Percentiles rank a stretch among this genome's conserved stretches.
phyloP scores from a whole-genome alignment of 2,888 invertebrate species.

The Tenthredo notha region DNA sequence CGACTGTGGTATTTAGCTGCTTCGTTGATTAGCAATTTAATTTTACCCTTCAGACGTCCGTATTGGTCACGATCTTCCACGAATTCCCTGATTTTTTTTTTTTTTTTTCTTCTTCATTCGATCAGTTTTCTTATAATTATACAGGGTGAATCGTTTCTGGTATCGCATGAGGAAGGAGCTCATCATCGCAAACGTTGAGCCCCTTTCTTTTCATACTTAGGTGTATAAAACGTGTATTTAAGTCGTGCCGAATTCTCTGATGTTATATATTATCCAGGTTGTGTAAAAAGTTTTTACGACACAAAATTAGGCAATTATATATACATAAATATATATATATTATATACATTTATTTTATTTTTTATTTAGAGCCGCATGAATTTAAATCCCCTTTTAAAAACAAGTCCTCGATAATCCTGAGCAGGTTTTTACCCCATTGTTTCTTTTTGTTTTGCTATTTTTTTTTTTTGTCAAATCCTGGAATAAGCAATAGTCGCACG shows the following conservation, averaged over 20 bases:
- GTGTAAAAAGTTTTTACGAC: background rate
- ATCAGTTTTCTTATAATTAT: background rate
- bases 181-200: too few relatives aligned
- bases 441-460: background rate
- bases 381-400: background rate
- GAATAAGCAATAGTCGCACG: background rate
- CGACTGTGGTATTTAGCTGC: conserved; percentile 34
- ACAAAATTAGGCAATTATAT: conserved; percentile 13
- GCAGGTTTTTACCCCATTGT: background rate
- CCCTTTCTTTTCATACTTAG: too few relatives aligned
- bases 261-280: background rate
- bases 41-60: background rate
- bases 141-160: too few relatives aligned
- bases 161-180: too few relatives aligned
- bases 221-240: background rate
- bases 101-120: too few relatives aligned
- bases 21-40: conserved; percentile 47
- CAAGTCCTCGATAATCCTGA: conserved; percentile 15
- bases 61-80: background rate
- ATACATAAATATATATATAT: too few relatives aligned
- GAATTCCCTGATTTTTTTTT: background rate
- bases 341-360: background rate
- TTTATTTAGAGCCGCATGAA: background rate
- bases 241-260: background rate
- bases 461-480: conserved; percentile 1